Evolutionary conservation across 2,797 vertebrate species (phyloP), one percentile per base, ranked within the genome.

Genomic region (Nyctalus aviator): DNA sequence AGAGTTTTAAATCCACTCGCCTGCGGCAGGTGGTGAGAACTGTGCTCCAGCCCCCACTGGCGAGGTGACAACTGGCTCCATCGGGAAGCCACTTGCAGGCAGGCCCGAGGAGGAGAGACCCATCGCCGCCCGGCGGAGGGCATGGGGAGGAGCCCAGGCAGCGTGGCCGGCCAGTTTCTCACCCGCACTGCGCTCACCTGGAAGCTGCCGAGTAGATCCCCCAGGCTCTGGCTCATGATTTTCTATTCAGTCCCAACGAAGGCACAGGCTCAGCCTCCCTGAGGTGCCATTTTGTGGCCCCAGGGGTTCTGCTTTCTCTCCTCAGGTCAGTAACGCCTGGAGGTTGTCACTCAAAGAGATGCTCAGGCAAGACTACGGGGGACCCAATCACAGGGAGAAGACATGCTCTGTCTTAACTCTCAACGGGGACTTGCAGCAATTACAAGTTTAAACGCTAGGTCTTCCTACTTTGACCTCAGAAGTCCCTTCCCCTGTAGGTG

Each of bases 1-100:
- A 66, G 57, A 89, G 81, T 89, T 96, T 84, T 59, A 91, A 77
- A 87, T 73, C 72, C 69, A 57, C 77, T 79, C 75, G 35, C 41
- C 73, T 55, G 57, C 41, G 78, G 37, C 90, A 91, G 93, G 91
- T 84, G 96, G 71, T 21, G 68, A 86, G 84, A 72, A 68, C 55
- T 14, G 8, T 64, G 69, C 25, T 81, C 62, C 2, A 37, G 76
- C 59, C 23, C 59, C 73, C 69, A 71, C 27, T 32, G 57, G 50
- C 79, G 86, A 64, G 83, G 69, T 46, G 77, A 84, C 59, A 84
- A 9, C 1, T 18, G 13, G n/a, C 44, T 91, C 71, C 41, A 25
- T 13, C 20, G 68, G 55, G 79, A 73, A 84, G 62, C 12, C 9
- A 32, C 75, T 41, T 18, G 30, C 41, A 27, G 21, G 12, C 46